Conservation (phyloP, 2,113 vertebrate species). For the Brienomyrus longianalis region DNA sequence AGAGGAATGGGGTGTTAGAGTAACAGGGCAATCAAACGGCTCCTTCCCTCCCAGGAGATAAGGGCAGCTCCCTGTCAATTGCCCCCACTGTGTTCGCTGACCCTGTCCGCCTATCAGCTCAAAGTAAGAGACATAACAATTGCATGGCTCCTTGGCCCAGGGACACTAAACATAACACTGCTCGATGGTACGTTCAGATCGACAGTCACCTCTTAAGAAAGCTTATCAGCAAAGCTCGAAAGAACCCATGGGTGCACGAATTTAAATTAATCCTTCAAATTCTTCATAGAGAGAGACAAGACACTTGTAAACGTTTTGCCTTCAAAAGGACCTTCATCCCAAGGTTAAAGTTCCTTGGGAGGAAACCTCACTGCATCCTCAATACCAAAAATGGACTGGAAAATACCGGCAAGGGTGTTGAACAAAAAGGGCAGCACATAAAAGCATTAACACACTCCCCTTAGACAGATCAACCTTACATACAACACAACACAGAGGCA, state of each 20-base stretch:
- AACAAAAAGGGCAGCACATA: not conserved
- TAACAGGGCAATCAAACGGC: not conserved
- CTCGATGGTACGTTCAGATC: not conserved
- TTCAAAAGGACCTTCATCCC: not conserved
- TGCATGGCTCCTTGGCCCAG: not conserved
- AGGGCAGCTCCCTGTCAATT: not conserved
- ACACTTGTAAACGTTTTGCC: not conserved
- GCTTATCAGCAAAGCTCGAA: not conserved
- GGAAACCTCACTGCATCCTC: not conserved
- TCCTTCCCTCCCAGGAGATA: not conserved
- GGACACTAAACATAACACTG: not conserved
- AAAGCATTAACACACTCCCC: not conserved
- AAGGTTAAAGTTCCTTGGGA: not conserved
- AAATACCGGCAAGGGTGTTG: not conserved
- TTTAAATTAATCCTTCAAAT: not conserved
- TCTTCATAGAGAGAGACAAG: not conserved
- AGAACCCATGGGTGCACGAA: not conserved
- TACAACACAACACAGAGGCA: not conserved
- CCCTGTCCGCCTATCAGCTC: not conserved
- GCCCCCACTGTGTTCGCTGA: not conserved
- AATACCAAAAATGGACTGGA: conserved; percentile 12
- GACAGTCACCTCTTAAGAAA: not conserved
- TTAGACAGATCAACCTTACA: not conserved
- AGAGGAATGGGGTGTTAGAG: not conserved
- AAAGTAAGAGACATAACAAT: not conserved